Base-by-base conservation (phyloP, 2,113 vertebrate species). In the Hemichromis elongatus region DNA sequence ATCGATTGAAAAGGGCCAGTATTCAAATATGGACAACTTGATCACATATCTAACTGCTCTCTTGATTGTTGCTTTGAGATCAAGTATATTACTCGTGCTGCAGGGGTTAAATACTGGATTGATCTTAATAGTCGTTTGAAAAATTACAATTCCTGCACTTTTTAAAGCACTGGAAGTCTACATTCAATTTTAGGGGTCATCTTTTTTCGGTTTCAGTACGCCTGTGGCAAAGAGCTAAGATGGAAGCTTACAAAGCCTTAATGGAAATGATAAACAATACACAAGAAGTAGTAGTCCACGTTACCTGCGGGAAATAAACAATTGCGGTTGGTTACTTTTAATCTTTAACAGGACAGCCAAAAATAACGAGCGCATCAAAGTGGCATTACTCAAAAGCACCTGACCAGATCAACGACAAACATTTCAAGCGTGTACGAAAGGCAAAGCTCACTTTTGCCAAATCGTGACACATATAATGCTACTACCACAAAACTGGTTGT, bases 221-320 rank as follows among this genome's bases (percentile, higher is more conserved):
- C 81, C 56, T 81, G 10, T 56, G 63, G 78, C n/a, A 45, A 80
- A 63, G 61, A 4, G n/a, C 63, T 54, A 78, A 82, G 77, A 37
- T 68, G 83, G 53, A 42, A 57, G 77, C 47, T 68, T 81, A 59
- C 82, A 77, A 86, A 82, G 47, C 77, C 83, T 80, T 82, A 78
- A 21, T 35, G 30, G 33, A 66, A 77, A 18, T 33, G 26, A 40
- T 9, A 4, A 73, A 77, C n/a, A 81, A 79, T 75, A 70, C 33
- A 24, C 16, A 73, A 47, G 5, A 47, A 47, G 5, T 47, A 50
- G 68, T 7, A 10, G 87, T 85, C 83, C 90, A 82, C 83, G 82
- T 86, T 81, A 87, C 75, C 92, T 94, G 84, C 12, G 80, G 19
- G 8, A 14, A 82, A 88, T 3, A 86, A 61, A 86, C 9, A 86